Conservation (phyloP, 2,888 invertebrate species). For the Lagria hirta region DNA sequence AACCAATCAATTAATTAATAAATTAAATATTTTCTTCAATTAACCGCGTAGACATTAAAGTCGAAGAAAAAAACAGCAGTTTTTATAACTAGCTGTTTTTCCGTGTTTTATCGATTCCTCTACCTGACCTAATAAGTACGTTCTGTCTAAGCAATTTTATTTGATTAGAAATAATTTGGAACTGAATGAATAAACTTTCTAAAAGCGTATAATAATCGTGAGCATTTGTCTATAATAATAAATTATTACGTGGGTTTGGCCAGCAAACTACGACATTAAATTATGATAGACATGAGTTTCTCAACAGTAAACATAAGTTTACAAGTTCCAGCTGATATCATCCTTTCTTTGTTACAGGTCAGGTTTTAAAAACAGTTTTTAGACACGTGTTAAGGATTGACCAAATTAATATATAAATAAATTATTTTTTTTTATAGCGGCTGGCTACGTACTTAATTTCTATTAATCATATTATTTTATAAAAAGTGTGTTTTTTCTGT, state of each 20-base stretch:
- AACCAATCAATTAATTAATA: too few species aligned
- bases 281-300: slow-evolving; percentile 12
- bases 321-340: too few species aligned
- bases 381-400: too few species aligned
- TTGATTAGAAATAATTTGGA: slow-evolving; percentile 13
- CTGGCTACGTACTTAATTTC: too few species aligned
- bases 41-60: too few species aligned
- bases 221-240: slow-evolving; percentile 13
- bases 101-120: slow-evolving; percentile 3
- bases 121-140: not conserved
- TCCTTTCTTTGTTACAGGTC: not conserved
- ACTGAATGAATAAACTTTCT: slow-evolving; percentile 8
- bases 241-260: slow-evolving; percentile 9
- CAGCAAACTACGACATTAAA: slow-evolving; percentile 10
- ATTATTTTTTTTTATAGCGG: too few species aligned
- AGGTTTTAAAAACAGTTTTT: too few species aligned
- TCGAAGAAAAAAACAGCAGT: not conserved
- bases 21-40: too few species aligned
- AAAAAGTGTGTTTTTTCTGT: too few species aligned
- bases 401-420: too few species aligned
- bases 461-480: too few species aligned
- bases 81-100: too few species aligned
- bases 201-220: slow-evolving; percentile 14
- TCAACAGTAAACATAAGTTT: not conserved
- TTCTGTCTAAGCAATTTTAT: slow-evolving; percentile 2